Conservation (phyloP, 1,140 invertebrate genomes). For the Leptoteleia sp. region DNA sequence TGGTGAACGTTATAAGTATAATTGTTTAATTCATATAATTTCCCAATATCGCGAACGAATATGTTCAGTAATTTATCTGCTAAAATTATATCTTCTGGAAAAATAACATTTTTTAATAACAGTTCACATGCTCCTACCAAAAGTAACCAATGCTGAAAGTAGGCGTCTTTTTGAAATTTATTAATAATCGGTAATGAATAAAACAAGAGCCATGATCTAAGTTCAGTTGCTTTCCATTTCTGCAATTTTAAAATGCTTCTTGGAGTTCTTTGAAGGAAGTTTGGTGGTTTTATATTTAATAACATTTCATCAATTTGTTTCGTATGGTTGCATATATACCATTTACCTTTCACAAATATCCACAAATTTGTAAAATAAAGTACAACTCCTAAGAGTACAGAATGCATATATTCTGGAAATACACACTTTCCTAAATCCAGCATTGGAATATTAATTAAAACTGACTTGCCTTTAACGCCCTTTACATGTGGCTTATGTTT, state of each 20-base stretch:
- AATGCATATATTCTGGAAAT: constrained; percentile 66
- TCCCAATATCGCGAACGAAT: constrained; percentile 41
- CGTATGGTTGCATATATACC: constrained; percentile 28
- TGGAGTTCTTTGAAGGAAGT: constrained; percentile 56
- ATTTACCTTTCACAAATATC: constrained; percentile 24
- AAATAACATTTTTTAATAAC: constrained; percentile 29
- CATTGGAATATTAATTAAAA: constrained; percentile 40
- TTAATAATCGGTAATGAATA: constrained; percentile 54
- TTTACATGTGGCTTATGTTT: constrained; percentile 2
- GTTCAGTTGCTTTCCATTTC: constrained; percentile 63
- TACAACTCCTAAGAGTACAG: constrained; percentile 42
- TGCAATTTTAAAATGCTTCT: constrained; percentile 9
- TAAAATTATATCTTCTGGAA: constrained; percentile 12
- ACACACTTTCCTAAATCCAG: constrained; percentile 55
- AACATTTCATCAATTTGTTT: constrained; percentile 48
- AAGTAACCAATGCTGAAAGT: constrained; percentile 35
- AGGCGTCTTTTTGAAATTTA: constrained; percentile 52
- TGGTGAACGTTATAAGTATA: constrained; percentile 43
- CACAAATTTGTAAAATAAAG: constrained; percentile 34
- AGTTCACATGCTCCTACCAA: constrained; percentile 26
- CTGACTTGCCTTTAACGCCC: constrained; percentile 54
- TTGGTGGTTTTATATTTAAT: constrained; percentile 49
- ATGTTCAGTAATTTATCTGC: constrained; percentile 20
- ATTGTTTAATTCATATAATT: constrained; percentile 19
- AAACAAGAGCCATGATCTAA: constrained; percentile 50